phyloP scores from a whole-genome alignment of 2,113 vertebrate genomes.

The Bagarius yarrelli region DNA sequence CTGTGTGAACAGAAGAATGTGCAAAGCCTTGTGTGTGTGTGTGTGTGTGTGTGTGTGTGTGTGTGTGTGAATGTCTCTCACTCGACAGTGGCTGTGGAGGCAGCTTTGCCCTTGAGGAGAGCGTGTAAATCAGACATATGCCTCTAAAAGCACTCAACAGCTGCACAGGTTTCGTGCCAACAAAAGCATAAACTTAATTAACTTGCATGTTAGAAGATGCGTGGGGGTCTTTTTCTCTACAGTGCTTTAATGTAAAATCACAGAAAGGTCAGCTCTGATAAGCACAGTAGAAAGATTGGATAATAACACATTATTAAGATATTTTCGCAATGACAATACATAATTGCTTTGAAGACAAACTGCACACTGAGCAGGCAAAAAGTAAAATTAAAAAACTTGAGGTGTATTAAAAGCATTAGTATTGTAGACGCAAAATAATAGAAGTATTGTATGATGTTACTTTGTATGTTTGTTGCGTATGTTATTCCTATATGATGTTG shows the following conservation, averaged over 20 bases:
- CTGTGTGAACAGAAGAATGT: not conserved
- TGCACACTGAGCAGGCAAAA: not conserved
- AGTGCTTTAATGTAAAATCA: constrained; percentile 32
- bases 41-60: no score
- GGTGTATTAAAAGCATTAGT: not conserved
- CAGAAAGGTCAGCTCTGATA: constrained; percentile 2
- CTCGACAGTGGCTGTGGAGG: constrained; percentile 29
- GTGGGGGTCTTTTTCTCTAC: constrained; percentile 10
- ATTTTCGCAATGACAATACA: constrained; percentile 13
- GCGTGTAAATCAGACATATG: constrained; percentile 46
- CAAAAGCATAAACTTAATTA: constrained; percentile 54
- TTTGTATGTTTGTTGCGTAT: not conserved
- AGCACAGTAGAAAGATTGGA: not conserved
- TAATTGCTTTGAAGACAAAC: not conserved
- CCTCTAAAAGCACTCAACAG: constrained; percentile 21
- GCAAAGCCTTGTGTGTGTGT: not conserved
- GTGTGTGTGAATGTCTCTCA: not conserved
- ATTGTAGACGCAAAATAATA: no score
- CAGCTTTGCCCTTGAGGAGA: constrained; percentile 50
- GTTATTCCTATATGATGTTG: no score
- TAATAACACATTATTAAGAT: constrained; percentile 11
- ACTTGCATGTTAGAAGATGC: constrained; percentile 45
- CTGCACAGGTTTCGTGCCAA: constrained; percentile 43
- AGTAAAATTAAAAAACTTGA: not conserved
- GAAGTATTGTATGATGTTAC: not conserved